Conservation (phyloP, 2,113 vertebrate genomes). For the Tachycineta bicolor region DNA sequence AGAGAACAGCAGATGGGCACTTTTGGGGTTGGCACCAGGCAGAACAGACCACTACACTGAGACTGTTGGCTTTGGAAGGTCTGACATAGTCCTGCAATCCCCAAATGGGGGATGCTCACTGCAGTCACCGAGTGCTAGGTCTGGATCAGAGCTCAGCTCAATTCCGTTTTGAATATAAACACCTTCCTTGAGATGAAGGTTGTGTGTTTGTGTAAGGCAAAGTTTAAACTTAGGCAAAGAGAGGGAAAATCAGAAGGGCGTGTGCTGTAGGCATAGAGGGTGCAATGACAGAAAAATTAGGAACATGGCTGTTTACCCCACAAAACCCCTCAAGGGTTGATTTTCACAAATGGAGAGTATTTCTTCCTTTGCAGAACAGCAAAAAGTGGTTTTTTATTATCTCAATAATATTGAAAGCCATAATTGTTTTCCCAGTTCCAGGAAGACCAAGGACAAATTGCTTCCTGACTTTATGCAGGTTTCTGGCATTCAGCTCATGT, state of each 20-base stretch:
- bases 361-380: background rate
- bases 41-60: background rate
- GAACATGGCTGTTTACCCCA: background rate
- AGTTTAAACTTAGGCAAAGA: background rate
- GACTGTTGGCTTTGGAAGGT: background rate
- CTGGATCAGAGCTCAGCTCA: background rate
- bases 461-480: background rate
- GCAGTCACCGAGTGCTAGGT: background rate
- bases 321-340: background rate
- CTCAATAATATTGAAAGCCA: background rate
- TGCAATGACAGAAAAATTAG: background rate
- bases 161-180: background rate
- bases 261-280: background rate
- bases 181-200: background rate
- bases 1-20: background rate
- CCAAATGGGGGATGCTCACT: background rate
- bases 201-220: background rate
- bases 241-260: background rate
- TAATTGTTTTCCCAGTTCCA: background rate
- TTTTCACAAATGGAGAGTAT: background rate
- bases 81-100: background rate
- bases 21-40: background rate
- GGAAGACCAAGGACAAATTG: background rate
- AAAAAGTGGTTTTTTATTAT: background rate
- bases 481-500: background rate